Conservation (phyloP, 2,888 invertebrate species). For the Eudasyphora cyanicolor region DNA sequence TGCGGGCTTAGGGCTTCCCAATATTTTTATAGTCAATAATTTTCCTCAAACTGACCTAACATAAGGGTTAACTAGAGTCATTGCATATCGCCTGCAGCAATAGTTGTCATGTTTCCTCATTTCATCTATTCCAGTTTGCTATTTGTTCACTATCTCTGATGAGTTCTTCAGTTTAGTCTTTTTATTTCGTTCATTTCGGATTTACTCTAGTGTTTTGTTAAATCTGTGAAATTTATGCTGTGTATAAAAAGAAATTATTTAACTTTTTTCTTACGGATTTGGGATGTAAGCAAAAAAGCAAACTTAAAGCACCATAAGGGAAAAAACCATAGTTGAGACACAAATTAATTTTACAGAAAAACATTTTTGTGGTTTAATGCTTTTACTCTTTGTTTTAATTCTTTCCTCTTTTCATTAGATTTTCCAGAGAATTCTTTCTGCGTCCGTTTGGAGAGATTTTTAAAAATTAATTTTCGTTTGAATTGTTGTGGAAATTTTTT, state of each 20-base stretch:
- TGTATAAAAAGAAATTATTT: constrained; percentile 32
- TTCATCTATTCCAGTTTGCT: constrained; percentile 1
- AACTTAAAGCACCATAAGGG: no score
- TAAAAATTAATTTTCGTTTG: neutral
- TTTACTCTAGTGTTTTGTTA: constrained; percentile 2
- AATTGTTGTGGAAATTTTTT: constrained; percentile 23
- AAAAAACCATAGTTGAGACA: constrained; percentile 14
- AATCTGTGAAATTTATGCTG: constrained; percentile 17
- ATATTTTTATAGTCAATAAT: no score
- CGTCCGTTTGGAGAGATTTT: neutral
- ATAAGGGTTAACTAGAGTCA: constrained; percentile 8
- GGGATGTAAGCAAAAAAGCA: constrained; percentile 9
- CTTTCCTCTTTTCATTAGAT: neutral
- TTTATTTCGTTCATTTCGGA: constrained; percentile 19
- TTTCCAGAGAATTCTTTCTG: neutral
- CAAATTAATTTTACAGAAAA: constrained; percentile 41
- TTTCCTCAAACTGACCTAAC: no score
- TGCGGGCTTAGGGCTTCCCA: no score
- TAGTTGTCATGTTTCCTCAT: neutral
- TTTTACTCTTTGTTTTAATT: neutral
- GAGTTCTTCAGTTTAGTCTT: neutral
- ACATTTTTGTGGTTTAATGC: constrained; percentile 37
- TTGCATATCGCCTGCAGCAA: neutral
- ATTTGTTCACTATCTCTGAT: neutral
- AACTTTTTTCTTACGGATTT: constrained; percentile 32